Base-by-base conservation (phyloP, 2,797 vertebrate species). In the Tadarida brasiliensis region DNA sequence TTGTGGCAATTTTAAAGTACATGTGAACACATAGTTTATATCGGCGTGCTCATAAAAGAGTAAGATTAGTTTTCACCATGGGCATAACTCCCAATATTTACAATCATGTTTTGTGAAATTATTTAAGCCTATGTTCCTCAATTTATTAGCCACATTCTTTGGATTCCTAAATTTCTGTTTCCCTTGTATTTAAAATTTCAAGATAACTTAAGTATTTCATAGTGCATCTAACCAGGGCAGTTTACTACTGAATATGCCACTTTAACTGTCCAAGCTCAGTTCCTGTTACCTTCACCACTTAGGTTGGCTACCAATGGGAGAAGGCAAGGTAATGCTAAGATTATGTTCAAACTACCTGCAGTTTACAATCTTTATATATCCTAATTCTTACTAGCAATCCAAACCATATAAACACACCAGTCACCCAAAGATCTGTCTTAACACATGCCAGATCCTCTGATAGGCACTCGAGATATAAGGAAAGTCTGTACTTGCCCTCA, bases 1-100 rank as follows among this genome's bases (percentile, higher is more conserved):
- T n/a, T 26, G 83, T 10, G 35, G 39, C n/a, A 85, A 73, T 49
- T 87, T 90, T 67, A 61, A 70, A 91, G 54, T 89, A 54, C 91
- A 80, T 4, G 4, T 57, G 30, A 67, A 39, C 24, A 57, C 11
- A 47, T 17, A 20, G 16, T 77, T 78, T 82, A 67, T 57, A 87
- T 9, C 0, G 1, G 78, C 3, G 56, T 2, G 10, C 44, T 94
- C 80, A 33, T 16, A 22, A 61, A 70, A 85, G 28, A 26, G 1
- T 77, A 59, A 56, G 33, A 57, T 65, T 11, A n/a, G 65, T 59
- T 93, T 84, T 91, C 73, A 67, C 49, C 49, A 68, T 0, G 49
- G 70, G 30, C 5, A 39, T 54, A 78, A 61, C 7, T 56, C 28
- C 20, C 57, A 83, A 56, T n/a, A 77, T 73, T 49, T 92, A 73